Conservation (phyloP, 2,797 vertebrate genomes). For the Hypotaenidia philippensis region DNA sequence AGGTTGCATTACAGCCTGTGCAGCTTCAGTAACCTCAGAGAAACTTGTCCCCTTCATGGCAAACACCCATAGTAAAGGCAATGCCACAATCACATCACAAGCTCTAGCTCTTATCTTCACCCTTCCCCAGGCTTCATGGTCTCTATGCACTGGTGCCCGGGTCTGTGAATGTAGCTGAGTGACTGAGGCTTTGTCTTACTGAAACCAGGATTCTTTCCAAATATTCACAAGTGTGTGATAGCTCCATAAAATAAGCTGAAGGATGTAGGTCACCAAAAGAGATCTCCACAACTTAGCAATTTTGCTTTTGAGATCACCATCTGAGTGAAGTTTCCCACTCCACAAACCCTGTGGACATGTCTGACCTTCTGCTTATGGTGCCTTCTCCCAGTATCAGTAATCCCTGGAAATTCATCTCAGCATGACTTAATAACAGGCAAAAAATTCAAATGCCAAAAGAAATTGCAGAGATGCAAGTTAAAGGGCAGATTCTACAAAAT, state of each 20-base stretch:
- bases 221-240: background rate
- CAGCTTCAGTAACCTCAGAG: background rate
- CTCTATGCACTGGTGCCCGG: background rate
- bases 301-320: background rate
- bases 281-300: background rate
- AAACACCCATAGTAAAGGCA: background rate
- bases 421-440: background rate
- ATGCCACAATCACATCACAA: background rate
- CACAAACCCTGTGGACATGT: background rate
- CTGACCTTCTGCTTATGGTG: background rate
- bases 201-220: background rate
- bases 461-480: background rate
- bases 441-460: background rate
- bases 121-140: background rate
- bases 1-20: background rate
- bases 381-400: background rate
- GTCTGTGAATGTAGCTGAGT: background rate
- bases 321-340: background rate
- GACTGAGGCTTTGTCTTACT: background rate
- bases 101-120: background rate
- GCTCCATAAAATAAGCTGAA: background rate
- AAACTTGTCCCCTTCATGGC: accelerated
- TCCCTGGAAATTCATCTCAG: background rate
- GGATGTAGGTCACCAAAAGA: background rate
- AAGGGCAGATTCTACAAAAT: background rate